Evolutionary conservation across 2,888 invertebrate genomes (phyloP).

Genomic region (Sialis lutaria): DNA sequence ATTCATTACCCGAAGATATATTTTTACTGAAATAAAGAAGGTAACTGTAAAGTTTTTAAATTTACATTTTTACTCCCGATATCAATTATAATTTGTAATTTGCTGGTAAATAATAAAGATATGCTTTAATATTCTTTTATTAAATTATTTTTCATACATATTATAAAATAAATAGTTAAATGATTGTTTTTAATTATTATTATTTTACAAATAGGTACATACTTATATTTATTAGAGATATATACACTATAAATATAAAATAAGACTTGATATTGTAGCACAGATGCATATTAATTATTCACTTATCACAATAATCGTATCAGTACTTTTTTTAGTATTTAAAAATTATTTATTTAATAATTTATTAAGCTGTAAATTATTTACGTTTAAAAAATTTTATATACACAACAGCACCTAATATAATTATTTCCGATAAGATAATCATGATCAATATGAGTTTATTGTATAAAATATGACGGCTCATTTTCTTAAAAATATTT

Average conservation of each 20-base stretch:
- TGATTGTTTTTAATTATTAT: too few relatives aligned
- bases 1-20: too few relatives aligned
- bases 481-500: constrained; percentile 45
- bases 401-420: constrained; percentile 42
- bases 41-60: too few relatives aligned
- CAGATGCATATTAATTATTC: background rate
- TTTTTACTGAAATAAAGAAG: too few relatives aligned
- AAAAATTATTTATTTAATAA: background rate
- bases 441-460: constrained; percentile 56
- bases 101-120: too few relatives aligned
- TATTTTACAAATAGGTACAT: too few relatives aligned
- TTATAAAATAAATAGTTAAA: too few relatives aligned
- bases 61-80: too few relatives aligned
- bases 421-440: constrained; percentile 49
- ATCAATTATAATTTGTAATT: too few relatives aligned
- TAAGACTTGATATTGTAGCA: too few relatives aligned
- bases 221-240: background rate
- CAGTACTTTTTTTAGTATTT: background rate
- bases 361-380: background rate
- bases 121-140: too few relatives aligned
- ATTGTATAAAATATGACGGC: constrained; percentile 52
- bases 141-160: too few relatives aligned
- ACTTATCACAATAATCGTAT: background rate
- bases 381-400: constrained; percentile 34
- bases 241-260: background rate